A percentile compares a stretch with the other conserved stretches of the same genome.
These are phyloP conservation scores for Dromiciops gliroides DNA, from an alignment of 2,113 vertebrate genomes.

Conservation along the genomic window DNA sequence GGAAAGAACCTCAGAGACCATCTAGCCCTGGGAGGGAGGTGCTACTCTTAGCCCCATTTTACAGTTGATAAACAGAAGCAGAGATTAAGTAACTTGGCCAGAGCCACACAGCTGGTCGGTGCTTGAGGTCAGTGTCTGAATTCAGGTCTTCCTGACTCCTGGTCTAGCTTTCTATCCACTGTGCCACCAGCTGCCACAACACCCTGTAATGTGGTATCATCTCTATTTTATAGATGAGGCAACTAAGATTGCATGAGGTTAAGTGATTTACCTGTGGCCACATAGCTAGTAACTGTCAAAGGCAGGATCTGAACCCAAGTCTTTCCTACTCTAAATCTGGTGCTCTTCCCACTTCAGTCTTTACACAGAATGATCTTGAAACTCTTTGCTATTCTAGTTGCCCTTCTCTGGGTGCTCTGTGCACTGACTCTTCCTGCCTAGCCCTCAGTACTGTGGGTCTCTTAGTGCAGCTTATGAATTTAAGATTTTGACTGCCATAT, in stretches of 20 bases:
- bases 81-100: not conserved
- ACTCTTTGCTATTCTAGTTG: not conserved
- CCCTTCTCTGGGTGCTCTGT: not conserved
- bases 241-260: too few species aligned
- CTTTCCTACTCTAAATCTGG: not conserved
- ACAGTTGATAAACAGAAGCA: not conserved
- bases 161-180: not conserved
- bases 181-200: too few species aligned
- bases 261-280: too few species aligned
- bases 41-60: not conserved
- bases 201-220: too few species aligned
- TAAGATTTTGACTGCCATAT: too few species aligned
- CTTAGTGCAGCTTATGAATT: not conserved
- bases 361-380: not conserved
- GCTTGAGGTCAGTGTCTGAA: not conserved
- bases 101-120: not conserved
- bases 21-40: not conserved
- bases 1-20: not conserved
- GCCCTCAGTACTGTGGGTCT: not conserved
- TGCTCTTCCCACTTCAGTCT: not conserved
- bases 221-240: too few species aligned
- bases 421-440: not conserved
- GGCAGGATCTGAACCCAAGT: not conserved
- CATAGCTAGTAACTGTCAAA: too few species aligned
- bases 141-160: not conserved